Conservation (phyloP, 2,797 vertebrate genomes). For the Sternarchorhynchus goeldii region DNA sequence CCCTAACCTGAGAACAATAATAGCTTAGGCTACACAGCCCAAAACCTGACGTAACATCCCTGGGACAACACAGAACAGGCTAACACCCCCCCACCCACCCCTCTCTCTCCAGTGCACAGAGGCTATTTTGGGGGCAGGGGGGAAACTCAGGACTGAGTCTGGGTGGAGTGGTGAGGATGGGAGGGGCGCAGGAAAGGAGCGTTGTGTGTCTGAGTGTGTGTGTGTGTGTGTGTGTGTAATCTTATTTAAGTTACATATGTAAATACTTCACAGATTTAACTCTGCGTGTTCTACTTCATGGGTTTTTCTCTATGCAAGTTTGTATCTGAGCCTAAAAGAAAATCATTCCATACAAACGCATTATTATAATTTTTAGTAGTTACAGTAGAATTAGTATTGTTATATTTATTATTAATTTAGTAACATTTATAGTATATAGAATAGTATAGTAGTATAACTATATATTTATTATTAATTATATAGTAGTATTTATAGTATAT, state of each 20-base stretch:
- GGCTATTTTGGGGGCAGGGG: slow-evolving; percentile 67
- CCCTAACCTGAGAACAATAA: slow-evolving; percentile 68
- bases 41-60: slow-evolving; percentile 66
- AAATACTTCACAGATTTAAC: slow-evolving; percentile 2
- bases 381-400: no score
- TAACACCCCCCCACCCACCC: slow-evolving; percentile 26
- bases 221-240: background rate
- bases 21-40: slow-evolving; percentile 59
- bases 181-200: slow-evolving; percentile 57
- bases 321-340: no score
- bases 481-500: no score
- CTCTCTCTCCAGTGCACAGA: slow-evolving; percentile 16
- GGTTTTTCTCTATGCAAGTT: no score
- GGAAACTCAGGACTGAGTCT: slow-evolving; percentile 57
- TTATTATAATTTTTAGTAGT: no score
- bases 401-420: no score
- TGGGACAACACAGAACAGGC: slow-evolving; percentile 42
- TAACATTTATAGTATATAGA: no score
- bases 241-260: slow-evolving; percentile 7
- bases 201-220: background rate
- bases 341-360: no score
- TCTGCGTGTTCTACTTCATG: background rate
- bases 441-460: no score
- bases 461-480: no score
- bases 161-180: slow-evolving; percentile 59